phyloP scores from a whole-genome alignment of 2,797 vertebrate species.

The Falco columbarius region DNA sequence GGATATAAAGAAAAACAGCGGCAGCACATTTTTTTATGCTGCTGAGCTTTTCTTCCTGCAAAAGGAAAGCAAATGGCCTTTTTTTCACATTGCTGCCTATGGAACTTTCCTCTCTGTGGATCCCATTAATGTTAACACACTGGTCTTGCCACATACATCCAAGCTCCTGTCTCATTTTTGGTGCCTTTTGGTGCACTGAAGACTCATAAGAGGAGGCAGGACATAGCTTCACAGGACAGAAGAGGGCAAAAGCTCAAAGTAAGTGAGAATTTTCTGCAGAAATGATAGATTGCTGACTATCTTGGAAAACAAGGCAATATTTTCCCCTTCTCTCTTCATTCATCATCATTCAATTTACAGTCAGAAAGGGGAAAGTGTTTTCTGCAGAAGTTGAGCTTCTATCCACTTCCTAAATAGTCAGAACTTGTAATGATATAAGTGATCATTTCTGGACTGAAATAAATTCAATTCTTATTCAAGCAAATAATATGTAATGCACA shows the following conservation, averaged over 20 bases:
- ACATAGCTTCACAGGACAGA: background rate
- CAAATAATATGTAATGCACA: background rate
- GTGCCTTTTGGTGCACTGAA: background rate
- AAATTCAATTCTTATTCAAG: background rate
- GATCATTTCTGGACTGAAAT: background rate
- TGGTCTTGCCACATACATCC: background rate
- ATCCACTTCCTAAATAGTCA: background rate
- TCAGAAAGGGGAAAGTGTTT: background rate
- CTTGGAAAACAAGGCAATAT: background rate
- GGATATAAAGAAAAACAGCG: background rate
- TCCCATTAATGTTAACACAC: slow-evolving; percentile 33
- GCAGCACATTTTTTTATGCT: background rate
- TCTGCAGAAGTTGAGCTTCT: background rate
- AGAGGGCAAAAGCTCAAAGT: background rate
- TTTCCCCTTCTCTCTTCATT: background rate
- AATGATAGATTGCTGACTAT: background rate
- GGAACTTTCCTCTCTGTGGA: background rate
- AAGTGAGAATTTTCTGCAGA: background rate
- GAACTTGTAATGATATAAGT: background rate
- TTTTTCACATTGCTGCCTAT: background rate
- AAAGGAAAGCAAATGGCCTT: slow-evolving; percentile 8
- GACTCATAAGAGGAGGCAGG: background rate
- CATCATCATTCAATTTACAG: background rate
- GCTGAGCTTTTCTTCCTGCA: background rate
- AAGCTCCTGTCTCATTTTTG: background rate